Base-by-base conservation (phyloP, 2,113 vertebrate species). In the Festucalex cinctus region DNA sequence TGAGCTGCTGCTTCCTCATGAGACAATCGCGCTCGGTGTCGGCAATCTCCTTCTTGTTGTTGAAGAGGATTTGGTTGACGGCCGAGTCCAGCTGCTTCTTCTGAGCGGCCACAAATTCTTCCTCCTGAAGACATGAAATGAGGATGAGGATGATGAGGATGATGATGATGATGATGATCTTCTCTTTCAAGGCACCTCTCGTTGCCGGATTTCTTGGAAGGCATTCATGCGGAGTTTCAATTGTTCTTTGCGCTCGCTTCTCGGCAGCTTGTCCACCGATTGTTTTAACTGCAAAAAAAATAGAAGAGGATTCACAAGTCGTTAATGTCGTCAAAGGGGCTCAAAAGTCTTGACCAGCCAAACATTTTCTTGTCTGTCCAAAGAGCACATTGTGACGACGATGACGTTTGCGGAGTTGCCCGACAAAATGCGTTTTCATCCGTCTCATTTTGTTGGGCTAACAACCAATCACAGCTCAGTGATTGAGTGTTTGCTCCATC, bases 21-120 rank as follows among this genome's bases (percentile, higher is more conserved):
- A 99, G 94, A 60, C 95, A 99, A 22, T 92, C 86, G 0, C 92
- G 91, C 83, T 99, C 97, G 54, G 85, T 95, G 74, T 93, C 93
- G 0, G 93, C 95, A 73, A 98, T 97, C 84, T 98, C 95, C 22
- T 66, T 88, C 75, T 94, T 93, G 89, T 98, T 96, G 76, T 94
- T 91, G 0, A 83, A 0, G 0, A 91, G 94, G 76, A 99, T 96
- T 36, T 70, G 92, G 73, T 86, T 92, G 88, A 98, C 90, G 3
- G 94, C 93, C 7, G 78, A 61, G 73, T 98, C 94, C 80, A 99
- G 82, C 63, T 93, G 71, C 24, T 88, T 86, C 79, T 91, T 94
- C 91, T 99, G 97, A 67, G 82, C 90, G 17, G 85, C 77, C 41
- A 94, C 24, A 65, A 97, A 99, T 24, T 88, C 89, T 41, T 92